Conservation (phyloP, 2,888 invertebrate genomes). For the Pheosia gnoma region DNA sequence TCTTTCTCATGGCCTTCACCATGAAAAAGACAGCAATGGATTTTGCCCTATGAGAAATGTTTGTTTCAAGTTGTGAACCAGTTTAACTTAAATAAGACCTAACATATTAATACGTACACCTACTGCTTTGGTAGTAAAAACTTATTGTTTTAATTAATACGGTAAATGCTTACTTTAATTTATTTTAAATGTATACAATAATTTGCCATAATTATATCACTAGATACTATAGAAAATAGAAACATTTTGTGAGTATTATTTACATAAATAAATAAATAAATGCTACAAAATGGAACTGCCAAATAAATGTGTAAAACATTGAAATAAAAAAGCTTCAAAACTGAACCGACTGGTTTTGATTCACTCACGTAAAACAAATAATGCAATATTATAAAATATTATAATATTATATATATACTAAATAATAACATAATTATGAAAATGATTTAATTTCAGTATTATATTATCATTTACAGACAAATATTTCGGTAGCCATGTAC, state of each 20-base stretch:
- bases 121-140: slow-evolving; percentile 47
- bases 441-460: no score
- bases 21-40: background rate
- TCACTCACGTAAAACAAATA: background rate
- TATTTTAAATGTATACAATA: slow-evolving; percentile 16
- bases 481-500: no score
- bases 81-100: slow-evolving; percentile 24
- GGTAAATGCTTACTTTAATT: slow-evolving; percentile 32
- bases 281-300: slow-evolving; percentile 68
- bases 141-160: slow-evolving; percentile 26
- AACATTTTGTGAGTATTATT: slow-evolving; percentile 52
- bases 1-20: background rate
- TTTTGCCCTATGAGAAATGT: background rate
- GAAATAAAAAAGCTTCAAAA: slow-evolving; percentile 67
- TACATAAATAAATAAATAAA: slow-evolving; percentile 32
- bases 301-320: slow-evolving; percentile 69
- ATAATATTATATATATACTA: no score
- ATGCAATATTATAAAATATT: no score
- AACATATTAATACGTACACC: slow-evolving; percentile 39
- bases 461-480: no score
- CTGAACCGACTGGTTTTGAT: background rate
- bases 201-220: slow-evolving; percentile 37
- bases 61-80: slow-evolving; percentile 8
- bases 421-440: no score
- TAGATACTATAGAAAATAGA: slow-evolving; percentile 44